Percentiles rank a stretch among this genome's conserved stretches.
Conservation (phyloP, 2,113 vertebrate genomes). For the Vireo altiloquus region DNA sequence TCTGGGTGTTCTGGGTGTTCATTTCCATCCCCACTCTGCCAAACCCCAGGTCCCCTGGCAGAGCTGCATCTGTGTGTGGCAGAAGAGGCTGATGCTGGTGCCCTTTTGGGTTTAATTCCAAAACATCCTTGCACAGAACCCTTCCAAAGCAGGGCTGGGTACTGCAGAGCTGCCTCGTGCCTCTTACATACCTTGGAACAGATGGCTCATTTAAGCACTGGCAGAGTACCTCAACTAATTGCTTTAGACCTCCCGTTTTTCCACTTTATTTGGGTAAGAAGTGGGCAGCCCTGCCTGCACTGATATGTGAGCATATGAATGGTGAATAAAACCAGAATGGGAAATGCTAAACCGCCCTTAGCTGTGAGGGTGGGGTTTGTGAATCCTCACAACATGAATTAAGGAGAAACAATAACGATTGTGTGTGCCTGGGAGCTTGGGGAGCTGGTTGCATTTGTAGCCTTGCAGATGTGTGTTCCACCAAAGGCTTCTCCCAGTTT, state of each 20-base stretch:
- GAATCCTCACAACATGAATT: not conserved
- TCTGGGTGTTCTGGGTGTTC: not conserved
- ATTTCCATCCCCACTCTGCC: not conserved
- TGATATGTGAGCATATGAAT: not conserved
- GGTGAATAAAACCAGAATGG: not conserved
- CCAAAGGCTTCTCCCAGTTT: not conserved
- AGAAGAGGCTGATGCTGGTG: not conserved
- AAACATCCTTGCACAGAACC: not conserved
- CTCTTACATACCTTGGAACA: constrained; percentile 42
- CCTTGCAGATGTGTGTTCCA: not conserved
- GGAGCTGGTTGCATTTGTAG: not conserved
- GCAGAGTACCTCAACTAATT: constrained; percentile 39
- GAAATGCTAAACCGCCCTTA: not conserved
- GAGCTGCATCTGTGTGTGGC: not conserved
- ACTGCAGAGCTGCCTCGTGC: not conserved
- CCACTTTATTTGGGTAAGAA: constrained; percentile 15
- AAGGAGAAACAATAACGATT: not conserved
- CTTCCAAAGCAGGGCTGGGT: not conserved
- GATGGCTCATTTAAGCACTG: constrained; percentile 50
- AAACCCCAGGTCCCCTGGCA: not conserved
- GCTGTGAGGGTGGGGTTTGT: not conserved
- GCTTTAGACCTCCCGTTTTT: constrained; percentile 32
- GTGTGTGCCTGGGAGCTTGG: not conserved
- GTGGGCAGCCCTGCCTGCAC: constrained; percentile 20
- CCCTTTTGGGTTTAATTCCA: not conserved